Base-by-base conservation (phyloP, 2,797 vertebrate genomes). In the Myotis daubentonii region DNA sequence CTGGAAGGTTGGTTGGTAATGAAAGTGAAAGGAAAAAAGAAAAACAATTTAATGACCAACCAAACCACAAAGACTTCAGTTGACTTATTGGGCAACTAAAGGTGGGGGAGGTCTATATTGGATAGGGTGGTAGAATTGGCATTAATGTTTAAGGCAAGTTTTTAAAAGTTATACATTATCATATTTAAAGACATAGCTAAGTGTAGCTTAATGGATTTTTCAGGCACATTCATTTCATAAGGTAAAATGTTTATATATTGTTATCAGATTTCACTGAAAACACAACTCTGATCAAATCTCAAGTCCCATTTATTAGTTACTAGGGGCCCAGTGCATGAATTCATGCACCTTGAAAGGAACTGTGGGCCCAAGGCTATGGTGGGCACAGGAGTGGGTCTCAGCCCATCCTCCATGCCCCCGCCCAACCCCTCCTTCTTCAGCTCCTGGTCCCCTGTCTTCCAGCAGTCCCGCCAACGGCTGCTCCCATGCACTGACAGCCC, bases 201-300 rank as follows among this genome's bases (percentile, higher is more conserved):
- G 10, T 44, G 7, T 85, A 72, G 20, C 57, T 22, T 60, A 44
- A 22, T 74, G 25, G 60, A 44, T 60, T 70, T 92, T 91, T 84
- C 28, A 62, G 66, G 66, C 6, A 74, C 5, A 51, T 44, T 53
- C 28, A 68, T 75, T 92, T 86, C 38, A 71, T 74, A 53, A 83
- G 19, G 11, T 87, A 80, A 90, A 66, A 41, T 92, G 79, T 44
- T 36, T 74, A 72, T 30, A n/a, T 74, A 68, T 55, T 44, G 12
- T 94, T 68, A 70, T 86, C 20, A 70, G 57, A 84, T 90, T 87
- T 83, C 57, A 53, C 47, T 38, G 76, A 82, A 91, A 91, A 82
- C 6, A 76, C 53, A 85, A 55, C 15, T 78, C 70, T 22, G 28
- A 60, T 66, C n/a, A 87, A 44, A 33, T 53, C 23, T 81, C 25